Percentiles rank a stretch among this genome's conserved stretches.
phyloP scores from a whole-genome alignment of 2,797 vertebrate species.

The Muscicapa striata region DNA sequence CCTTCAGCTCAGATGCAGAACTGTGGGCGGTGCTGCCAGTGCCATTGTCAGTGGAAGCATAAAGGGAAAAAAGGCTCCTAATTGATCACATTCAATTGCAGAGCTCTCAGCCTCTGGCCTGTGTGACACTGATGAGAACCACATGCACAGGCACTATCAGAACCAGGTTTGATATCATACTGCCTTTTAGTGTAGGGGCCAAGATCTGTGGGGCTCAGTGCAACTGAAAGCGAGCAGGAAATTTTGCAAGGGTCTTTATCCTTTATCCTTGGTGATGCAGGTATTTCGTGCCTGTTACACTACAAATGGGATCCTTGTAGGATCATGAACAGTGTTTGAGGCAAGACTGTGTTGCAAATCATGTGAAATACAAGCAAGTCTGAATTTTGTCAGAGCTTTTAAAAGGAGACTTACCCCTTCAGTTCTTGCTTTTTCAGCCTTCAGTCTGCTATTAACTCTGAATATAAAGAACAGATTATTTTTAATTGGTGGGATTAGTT shows the following conservation, averaged over 20 bases:
- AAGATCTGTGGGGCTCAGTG: neutral
- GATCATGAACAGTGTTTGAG: neutral
- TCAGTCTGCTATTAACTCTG: neutral
- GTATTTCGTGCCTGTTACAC: neutral
- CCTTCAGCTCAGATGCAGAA: slow-evolving; percentile 30
- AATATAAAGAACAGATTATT: neutral
- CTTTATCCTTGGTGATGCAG: neutral
- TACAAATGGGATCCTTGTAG: neutral
- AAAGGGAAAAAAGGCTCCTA: slow-evolving; percentile 16
- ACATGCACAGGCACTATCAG: neutral
- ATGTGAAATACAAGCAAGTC: neutral
- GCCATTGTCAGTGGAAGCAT: slow-evolving; percentile 32
- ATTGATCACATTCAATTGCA: slow-evolving; percentile 6
- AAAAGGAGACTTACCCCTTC: neutral
- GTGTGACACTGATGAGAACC: neutral
- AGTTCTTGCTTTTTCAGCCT: neutral
- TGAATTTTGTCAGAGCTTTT: neutral
- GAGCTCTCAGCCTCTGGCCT: neutral
- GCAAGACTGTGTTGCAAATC: neutral
- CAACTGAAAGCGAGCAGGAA: neutral
- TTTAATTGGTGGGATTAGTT: slow-evolving; percentile 2
- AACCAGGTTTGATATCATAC: neutral
- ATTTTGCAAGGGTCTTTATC: neutral
- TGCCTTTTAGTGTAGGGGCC: neutral
- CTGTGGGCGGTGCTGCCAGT: slow-evolving; percentile 32